These are phyloP conservation scores for Corvus moneduloides DNA, from an alignment of 2,113 vertebrate genomes.

Conservation along the genomic window DNA sequence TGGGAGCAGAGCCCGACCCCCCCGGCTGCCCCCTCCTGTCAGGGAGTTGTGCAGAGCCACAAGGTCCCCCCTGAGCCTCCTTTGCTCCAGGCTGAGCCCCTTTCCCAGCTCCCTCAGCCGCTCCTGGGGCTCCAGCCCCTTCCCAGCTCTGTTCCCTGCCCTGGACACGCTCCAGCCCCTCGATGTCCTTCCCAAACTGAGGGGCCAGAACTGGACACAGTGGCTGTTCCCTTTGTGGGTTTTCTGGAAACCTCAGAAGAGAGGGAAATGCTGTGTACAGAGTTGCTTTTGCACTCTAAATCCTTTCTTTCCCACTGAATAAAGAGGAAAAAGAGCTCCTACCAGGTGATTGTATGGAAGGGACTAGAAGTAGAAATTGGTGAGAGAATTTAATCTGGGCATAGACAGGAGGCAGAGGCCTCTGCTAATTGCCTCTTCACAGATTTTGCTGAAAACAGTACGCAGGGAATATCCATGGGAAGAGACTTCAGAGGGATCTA, in stretches of 20 bases:
- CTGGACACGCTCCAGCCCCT: fast-evolving
- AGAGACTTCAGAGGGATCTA: neutral
- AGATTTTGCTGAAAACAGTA: neutral
- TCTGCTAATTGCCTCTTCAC: neutral
- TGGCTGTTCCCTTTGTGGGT: neutral
- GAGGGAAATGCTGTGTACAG: neutral
- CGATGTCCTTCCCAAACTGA: fast-evolving
- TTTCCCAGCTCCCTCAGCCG: neutral
- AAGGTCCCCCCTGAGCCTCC: neutral
- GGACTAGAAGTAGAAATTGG: neutral
- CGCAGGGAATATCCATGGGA: neutral
- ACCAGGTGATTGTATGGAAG: neutral
- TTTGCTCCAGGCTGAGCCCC: neutral
- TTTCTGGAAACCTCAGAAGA: neutral
- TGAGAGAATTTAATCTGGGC: neutral
- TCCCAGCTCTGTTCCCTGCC: fast-evolving
- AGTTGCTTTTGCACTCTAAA: neutral
- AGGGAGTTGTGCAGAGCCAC: neutral
- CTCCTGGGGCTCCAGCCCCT: neutral
- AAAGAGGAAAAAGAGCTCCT: neutral
- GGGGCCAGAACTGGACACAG: neutral
- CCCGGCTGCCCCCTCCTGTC: neutral
- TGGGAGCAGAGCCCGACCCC: neutral
- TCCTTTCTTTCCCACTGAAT: neutral
- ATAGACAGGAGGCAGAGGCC: neutral